Percentiles rank a stretch among this genome's conserved stretches.
Conservation (phyloP, 2,113 vertebrate genomes). For the Xiphias gladius region DNA sequence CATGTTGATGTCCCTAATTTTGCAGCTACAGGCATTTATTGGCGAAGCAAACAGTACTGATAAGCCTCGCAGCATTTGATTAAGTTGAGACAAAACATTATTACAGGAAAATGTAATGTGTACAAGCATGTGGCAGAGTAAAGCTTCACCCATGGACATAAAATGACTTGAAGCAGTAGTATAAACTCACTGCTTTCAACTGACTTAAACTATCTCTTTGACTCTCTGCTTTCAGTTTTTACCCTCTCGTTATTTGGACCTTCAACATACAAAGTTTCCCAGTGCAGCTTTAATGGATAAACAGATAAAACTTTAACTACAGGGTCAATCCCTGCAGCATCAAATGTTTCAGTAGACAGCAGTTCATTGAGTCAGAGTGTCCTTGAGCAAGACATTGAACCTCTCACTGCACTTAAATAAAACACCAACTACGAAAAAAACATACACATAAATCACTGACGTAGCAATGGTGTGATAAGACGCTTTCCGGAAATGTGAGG, state of each 20-base stretch:
- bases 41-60: neutral
- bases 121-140: neutral
- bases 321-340: neutral
- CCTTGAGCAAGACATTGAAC: constrained; percentile 29
- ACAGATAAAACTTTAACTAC: neutral
- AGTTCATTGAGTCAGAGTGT: constrained; percentile 3
- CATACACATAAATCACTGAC: constrained; percentile 19
- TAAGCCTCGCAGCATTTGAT: neutral
- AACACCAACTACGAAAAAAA: constrained; percentile 6
- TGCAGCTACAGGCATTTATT: neutral
- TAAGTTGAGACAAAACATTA: neutral
- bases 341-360: neutral
- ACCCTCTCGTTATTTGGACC: neutral
- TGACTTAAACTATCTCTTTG: neutral
- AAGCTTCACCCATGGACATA: neutral
- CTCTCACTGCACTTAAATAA: neutral
- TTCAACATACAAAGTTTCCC: constrained; percentile 6
- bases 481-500: constrained; percentile 23
- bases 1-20: neutral
- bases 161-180: too few species aligned
- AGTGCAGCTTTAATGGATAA: neutral
- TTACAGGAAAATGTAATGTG: too few species aligned
- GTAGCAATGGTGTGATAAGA: neutral
- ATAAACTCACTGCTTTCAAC: too few species aligned
- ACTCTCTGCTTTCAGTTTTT: neutral